Percentiles rank a stretch among this genome's conserved stretches.
Conservation (phyloP, 2,113 vertebrate species). For the Sardina pilchardus region DNA sequence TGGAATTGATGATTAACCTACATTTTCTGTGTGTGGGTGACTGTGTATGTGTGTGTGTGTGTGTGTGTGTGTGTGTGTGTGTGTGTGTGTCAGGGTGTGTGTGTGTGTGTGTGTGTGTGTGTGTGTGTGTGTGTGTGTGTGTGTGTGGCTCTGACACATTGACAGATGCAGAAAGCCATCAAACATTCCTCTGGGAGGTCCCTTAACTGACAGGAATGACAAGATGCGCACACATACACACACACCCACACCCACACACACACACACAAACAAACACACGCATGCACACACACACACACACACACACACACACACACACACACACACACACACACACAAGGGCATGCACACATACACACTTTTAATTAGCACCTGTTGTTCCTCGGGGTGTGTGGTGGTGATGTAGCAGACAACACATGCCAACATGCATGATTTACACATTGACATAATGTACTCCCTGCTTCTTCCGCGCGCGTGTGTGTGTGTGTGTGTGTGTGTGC, state of each 20-base stretch:
- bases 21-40: background rate
- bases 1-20: constrained; percentile 13
- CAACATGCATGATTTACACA: background rate
- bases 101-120: constrained; percentile 5
- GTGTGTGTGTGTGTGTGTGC: background rate
- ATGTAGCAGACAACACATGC: background rate
- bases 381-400: background rate
- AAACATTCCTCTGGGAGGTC: constrained; percentile 6
- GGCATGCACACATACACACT: background rate
- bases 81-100: background rate
- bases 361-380: background rate
- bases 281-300: background rate
- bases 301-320: background rate
- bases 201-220: background rate
- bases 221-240: background rate
- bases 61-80: background rate
- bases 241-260: background rate
- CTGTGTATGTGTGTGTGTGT: constrained; percentile 12
- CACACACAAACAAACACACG: background rate
- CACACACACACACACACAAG: background rate
- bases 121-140: background rate
- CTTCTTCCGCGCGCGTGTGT: too few relatives aligned
- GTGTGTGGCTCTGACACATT: background rate
- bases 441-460: background rate
- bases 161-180: constrained; percentile 3